phyloP scores from a whole-genome alignment of 2,113 vertebrate genomes.

The Pelecanus crispus region DNA sequence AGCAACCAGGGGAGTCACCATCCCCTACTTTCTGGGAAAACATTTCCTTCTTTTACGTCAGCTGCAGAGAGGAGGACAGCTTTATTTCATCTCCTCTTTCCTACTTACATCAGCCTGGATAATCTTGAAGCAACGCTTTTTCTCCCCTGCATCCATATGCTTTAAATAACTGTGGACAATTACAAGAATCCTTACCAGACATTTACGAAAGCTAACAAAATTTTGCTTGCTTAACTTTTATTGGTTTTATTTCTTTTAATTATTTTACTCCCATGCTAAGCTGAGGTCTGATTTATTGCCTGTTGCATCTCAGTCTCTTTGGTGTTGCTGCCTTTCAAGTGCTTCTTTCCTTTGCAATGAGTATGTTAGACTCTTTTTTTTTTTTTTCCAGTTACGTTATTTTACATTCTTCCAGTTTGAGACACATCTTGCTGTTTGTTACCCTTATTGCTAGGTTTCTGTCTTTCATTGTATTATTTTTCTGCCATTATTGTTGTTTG shows the following conservation, averaged over 20 bases:
- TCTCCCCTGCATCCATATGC: background rate
- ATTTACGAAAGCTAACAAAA: background rate
- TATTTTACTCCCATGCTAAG: background rate
- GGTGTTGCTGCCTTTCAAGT: background rate
- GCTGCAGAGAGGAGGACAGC: background rate
- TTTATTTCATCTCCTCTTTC: background rate
- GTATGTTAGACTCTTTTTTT: background rate
- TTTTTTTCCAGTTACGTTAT: background rate
- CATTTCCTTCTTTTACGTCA: background rate
- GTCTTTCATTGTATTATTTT: background rate
- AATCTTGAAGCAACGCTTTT: background rate
- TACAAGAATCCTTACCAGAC: background rate
- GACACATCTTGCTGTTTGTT: background rate
- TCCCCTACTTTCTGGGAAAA: background rate
- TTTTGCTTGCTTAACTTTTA: background rate
- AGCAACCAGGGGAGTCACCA: background rate
- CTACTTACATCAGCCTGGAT: background rate
- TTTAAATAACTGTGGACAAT: background rate
- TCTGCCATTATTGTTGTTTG: background rate
- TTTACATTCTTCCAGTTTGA: background rate
- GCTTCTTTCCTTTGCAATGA: background rate
- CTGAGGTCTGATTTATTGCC: background rate
- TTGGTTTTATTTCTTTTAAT: background rate
- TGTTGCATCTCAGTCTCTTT: background rate
- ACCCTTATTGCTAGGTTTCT: background rate